phyloP scores from a whole-genome alignment of 2,113 vertebrate species.

The Edolisoma coerulescens region DNA sequence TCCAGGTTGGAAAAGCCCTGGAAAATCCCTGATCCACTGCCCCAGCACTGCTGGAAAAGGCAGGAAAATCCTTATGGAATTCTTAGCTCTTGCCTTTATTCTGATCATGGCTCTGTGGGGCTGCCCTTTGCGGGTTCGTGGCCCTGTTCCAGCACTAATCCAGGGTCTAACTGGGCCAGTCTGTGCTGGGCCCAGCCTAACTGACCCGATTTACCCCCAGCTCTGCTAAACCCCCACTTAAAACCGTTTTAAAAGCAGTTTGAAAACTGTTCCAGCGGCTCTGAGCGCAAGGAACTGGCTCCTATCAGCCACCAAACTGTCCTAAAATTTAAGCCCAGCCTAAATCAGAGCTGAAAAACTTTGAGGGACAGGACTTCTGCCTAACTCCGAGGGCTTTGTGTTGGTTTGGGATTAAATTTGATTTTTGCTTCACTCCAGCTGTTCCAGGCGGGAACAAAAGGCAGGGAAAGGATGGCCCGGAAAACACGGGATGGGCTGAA shows the following conservation, averaged over 20 bases:
- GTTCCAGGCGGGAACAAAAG: not conserved
- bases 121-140: not conserved
- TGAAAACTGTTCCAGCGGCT: not conserved
- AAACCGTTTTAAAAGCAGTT: not conserved
- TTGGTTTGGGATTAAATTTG: not conserved
- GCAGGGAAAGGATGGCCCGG: not conserved
- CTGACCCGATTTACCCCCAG: not conserved
- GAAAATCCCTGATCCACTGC: too few relatives aligned
- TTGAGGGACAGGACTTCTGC: not conserved
- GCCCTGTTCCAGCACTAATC: not conserved
- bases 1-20: not conserved
- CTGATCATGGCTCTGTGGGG: accelerated
- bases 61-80: not conserved
- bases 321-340: not conserved
- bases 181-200: not conserved
- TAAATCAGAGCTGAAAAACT: not conserved
- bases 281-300: not conserved
- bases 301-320: not conserved
- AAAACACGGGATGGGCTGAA: not conserved
- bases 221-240: not conserved
- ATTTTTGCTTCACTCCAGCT: not conserved
- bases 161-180: not conserved
- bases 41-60: not conserved
- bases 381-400: not conserved
- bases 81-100: not conserved